Evolutionary conservation across 2,113 vertebrate genomes (phyloP), one percentile per base, ranked within the genome.

Genomic region (Egretta garzetta): DNA sequence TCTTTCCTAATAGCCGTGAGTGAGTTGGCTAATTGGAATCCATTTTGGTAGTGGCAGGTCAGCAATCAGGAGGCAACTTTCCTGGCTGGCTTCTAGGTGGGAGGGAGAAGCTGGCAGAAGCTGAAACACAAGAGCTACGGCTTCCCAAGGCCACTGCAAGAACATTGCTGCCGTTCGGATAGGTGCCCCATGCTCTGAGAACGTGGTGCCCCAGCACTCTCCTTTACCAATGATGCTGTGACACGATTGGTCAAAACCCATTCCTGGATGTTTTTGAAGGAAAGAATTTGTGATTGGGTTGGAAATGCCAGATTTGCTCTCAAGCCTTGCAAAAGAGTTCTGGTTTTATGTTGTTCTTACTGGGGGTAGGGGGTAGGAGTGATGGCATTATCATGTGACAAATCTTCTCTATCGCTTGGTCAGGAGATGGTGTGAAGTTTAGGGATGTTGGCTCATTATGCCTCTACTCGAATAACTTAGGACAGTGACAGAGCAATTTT

Each of bases 21-120:
- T 96, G 90, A 97, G 67, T 56, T 96, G 95, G 88, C 88, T 91
- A 96, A 96, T 94, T 93, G 95, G 92, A 96, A 97, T 80, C 92
- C 86, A n/a, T 96, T 96, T 96, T 97, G 82, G 86, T 97, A 95
- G 84, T 86, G 88, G 86, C 90, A 93, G 94, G 80, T 96, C 82
- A 94, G 83, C 82, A 70, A 85, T 90, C 90, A 94, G 80, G 88
- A 89, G 94, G 82, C 77, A 88, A 75, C 85, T 96, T 97, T 95
- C 81, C 94, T 77, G 92, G 41, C 74, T 87, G 88, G 66, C 75
- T 90, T 80, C 74, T 74, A 63, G 88, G 82, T 91, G 94, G 91
- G 96, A 92, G 62, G 58, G 77, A 89, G 52, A 81, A 67, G 58
- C 41, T 1, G 1, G 37, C 83, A 83, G 85, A 64, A 85, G 33